Evolutionary conservation across 2,113 vertebrate genomes (phyloP), one percentile per base, ranked within the genome.

Genomic region (Megaleporinus macrocephalus): DNA sequence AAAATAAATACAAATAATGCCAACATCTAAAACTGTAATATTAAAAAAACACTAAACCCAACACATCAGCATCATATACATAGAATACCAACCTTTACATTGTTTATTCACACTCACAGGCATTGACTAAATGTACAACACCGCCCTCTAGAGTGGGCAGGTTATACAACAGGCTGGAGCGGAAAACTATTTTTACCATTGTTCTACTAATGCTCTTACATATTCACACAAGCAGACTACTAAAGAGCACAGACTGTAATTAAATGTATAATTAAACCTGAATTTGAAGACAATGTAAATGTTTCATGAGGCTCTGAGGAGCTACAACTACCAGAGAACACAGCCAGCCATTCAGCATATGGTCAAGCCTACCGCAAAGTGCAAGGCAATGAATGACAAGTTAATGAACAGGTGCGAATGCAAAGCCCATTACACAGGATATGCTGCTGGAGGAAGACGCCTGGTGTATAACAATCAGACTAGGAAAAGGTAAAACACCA

Each of bases 261-360:
- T 61, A 61, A 61, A 61, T 61, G 57, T 61, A 61, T 61, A 61
- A 24, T 61, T 61, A 61, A 61, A 61, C 9, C 24, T 57, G 53
- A 57, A 57, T n/a, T 57, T 57, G 15, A 57, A 20, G 24, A 61
- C 57, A 13, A 3, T 24, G n/a, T 26, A 10, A 26, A 26, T 55
- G 53, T 22, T 55, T 55, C 57, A 24, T 5, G 12, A 61, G 57
- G n/a, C 22, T 61, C 57, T 22, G 53, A 26, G 57, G 57, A 24
- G 11, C 0, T 24, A 26, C 57, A 57, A n/a, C 20, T 3, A 16
- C 53, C 53, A 61, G 20, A 24, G 14, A 61, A 61, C 24, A 61
- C 57, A 61, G 10, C n/a, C 4, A 24, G 24, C 6, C 57, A n/a
- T 22, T 26, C 1, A 61, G 7, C 24, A 61, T 61, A 61, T 61